Conservation (phyloP, 2,797 vertebrate genomes). For the Alca torda region DNA sequence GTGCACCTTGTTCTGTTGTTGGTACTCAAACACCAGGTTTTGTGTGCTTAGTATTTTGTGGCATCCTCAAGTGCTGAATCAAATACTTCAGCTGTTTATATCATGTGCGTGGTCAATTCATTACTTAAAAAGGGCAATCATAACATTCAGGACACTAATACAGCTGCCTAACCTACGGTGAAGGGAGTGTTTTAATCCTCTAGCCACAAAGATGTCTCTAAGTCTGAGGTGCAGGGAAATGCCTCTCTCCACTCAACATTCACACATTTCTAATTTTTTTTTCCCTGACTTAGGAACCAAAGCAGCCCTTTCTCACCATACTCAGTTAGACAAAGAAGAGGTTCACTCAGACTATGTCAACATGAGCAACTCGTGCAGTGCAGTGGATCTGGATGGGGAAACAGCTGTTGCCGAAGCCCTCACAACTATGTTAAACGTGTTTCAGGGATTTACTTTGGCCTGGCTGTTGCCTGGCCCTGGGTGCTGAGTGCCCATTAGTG, state of each 20-base stretch:
- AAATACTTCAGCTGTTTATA: background rate
- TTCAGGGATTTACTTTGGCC: background rate
- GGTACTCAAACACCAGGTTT: background rate
- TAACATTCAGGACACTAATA: background rate
- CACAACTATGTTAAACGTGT: background rate
- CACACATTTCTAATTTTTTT: background rate
- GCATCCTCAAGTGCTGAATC: background rate
- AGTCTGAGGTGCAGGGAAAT: background rate
- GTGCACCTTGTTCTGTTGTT: background rate
- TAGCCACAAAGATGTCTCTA: background rate
- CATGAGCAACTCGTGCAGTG: background rate
- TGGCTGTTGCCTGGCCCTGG: background rate
- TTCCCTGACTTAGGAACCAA: background rate
- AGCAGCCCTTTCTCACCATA: background rate
- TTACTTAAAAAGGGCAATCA: background rate
- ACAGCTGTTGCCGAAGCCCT: background rate
- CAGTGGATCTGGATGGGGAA: background rate
- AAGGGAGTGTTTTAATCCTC: background rate
- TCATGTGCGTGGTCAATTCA: background rate
- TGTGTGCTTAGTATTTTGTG: background rate
- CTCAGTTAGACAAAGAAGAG: background rate
- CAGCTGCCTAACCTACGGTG: accelerated
- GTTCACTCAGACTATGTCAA: background rate
- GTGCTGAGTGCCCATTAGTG: background rate
- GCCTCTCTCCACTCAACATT: background rate